phyloP scores from a whole-genome alignment of 2,113 vertebrate genomes.

The Peromyscus californicus region DNA sequence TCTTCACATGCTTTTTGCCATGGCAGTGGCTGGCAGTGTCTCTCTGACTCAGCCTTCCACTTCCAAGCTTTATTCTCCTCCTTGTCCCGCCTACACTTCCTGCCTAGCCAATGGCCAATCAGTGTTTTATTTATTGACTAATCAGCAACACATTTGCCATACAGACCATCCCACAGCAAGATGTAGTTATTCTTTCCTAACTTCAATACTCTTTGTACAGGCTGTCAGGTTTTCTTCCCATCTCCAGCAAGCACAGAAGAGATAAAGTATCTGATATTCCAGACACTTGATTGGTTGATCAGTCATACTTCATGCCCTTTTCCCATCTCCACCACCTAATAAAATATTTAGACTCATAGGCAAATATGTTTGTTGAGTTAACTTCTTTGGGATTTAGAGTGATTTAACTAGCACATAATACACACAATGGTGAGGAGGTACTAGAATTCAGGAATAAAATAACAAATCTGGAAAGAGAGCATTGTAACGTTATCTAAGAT shows the following conservation, averaged over 20 bases:
- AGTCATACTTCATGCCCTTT: background rate
- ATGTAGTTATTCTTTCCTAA: background rate
- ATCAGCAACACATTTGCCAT: too few relatives aligned
- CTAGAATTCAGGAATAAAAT: background rate
- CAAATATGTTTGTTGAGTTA: background rate
- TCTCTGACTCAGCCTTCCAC: too few relatives aligned
- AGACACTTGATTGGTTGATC: background rate
- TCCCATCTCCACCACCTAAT: accelerated
- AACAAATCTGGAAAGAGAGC: background rate
- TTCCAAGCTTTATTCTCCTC: too few relatives aligned
- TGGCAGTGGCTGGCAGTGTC: too few relatives aligned
- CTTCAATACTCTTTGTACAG: accelerated
- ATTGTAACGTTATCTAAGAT: background rate
- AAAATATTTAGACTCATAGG: background rate
- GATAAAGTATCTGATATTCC: background rate
- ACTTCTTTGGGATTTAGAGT: background rate
- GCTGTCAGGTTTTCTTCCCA: background rate
- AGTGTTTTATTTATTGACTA: too few relatives aligned
- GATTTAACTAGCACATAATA: background rate
- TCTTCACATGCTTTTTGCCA: too few relatives aligned
- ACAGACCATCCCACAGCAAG: too few relatives aligned
- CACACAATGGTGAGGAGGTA: background rate
- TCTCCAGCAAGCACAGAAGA: background rate
- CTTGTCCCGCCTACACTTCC: too few relatives aligned
- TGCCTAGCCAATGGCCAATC: too few relatives aligned